Evolutionary conservation across 2,113 vertebrate species (phyloP), one percentile per base, ranked within the genome.

Genomic region (Leucoraja erinaceus): DNA sequence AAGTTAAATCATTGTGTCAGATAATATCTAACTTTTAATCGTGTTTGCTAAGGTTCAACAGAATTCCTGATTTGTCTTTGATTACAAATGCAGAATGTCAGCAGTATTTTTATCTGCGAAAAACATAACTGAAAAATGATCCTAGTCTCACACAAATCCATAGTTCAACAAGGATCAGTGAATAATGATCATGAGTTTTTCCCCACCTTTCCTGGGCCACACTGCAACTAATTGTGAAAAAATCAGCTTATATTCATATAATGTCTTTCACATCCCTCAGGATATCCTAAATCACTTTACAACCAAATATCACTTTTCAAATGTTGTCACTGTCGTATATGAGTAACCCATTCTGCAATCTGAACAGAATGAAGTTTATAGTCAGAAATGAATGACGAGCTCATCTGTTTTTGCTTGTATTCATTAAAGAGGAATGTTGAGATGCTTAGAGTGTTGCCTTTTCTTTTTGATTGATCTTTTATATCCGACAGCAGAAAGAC

Each of bases 241-340:
- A 28, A n/a, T 28, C 12, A 59, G 56, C 25, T n/a, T 86, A 25
- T 61, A 86, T n/a, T 86, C 81, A 86, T 83, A 61, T 61, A 61
- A 86, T 86, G 56, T 86, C 54, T 86, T 86, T 86, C 81, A 86
- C 81, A 72, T 72, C 70, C 38, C 70, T 22, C 18, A 86, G 56
- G 81, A 86, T 86, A 61, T 86, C 56, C 81, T 10, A 61, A 61
- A 61, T 25, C 54, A 86, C 56, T 86, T 86, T 61, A 86, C 25
- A n/a, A n/a, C 10, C 81, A 86, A 86, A 86, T 56, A 86, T 86
- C 81, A 86, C 25, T 86, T 86, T 86, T 61, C 81, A 86, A 86
- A 86, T 86, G 56, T 61, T 61, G 25, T 61, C 56, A 86, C 81
- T 61, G 22, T 47, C 11, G 20, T 28, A 72, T 86, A 83, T 14